Percentiles rank a stretch among this genome's conserved stretches.
Conservation (phyloP, 30 jellyfish, hydroid and myxozoan genomes). For the Turritopsis rubra region DNA sequence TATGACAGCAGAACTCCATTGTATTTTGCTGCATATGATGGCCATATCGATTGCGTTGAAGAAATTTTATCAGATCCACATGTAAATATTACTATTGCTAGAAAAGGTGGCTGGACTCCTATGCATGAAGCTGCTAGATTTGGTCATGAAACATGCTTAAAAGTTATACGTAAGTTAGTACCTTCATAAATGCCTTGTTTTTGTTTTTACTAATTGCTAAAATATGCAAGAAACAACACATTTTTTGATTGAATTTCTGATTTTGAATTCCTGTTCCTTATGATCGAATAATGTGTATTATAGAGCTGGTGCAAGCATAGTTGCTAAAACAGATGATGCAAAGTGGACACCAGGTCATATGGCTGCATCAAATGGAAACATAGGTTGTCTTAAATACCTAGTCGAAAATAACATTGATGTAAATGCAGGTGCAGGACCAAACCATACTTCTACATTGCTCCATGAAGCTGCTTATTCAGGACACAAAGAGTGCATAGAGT, state of each 20-base stretch:
- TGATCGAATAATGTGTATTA: no score
- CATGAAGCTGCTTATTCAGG: conserved; percentile 87
- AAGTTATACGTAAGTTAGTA: conserved; percentile 48
- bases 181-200: no score
- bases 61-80: conserved; percentile 27
- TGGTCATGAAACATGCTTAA: conserved; percentile 54
- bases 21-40: conserved; percentile 65
- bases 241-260: no score
- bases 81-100: conserved; percentile 39
- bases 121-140: conserved; percentile 79
- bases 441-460: conserved; percentile 65
- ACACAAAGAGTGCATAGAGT: conserved; percentile 50
- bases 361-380: conserved; percentile 88
- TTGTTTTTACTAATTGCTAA: no score
- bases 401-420: conserved; percentile 50
- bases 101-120: conserved; percentile 91
- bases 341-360: conserved; percentile 93
- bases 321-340: conserved; percentile 73
- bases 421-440: conserved; percentile 84
- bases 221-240: no score
- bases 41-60: conserved; percentile 47
- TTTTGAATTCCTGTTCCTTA: no score
- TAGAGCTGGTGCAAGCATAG: conserved; percentile 49
- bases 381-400: conserved; percentile 49
- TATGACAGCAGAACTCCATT: conserved; percentile 73